A percentile compares a stretch with the other conserved stretches of the same genome.
These are phyloP conservation scores for Drosophila quinaria DNA, from an alignment of 2,888 invertebrate genomes.

Conservation along the genomic window DNA sequence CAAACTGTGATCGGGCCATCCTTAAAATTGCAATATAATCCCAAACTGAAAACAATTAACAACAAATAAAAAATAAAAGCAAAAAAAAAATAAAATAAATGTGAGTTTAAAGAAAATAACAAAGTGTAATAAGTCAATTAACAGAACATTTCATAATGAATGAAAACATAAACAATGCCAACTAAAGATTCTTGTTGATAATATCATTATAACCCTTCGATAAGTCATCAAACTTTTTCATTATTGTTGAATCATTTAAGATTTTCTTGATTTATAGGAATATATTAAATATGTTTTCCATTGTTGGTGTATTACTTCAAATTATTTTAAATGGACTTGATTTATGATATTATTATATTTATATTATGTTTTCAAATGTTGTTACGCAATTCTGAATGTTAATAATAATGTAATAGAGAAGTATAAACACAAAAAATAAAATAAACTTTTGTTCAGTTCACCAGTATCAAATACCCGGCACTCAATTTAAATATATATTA, in stretches of 20 bases:
- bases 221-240: neutral
- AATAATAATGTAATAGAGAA: too few relatives aligned
- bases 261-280: too few relatives aligned
- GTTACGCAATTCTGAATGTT: too few relatives aligned
- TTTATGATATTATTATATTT: too few relatives aligned
- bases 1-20: neutral
- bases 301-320: too few relatives aligned
- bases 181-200: neutral
- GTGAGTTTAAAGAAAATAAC: neutral
- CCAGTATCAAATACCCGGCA: neutral
- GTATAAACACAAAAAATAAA: too few relatives aligned
- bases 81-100: neutral
- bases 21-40: neutral
- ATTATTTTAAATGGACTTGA: neutral
- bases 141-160: neutral
- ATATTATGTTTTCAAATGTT: too few relatives aligned
- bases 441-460: neutral
- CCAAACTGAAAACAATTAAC: neutral
- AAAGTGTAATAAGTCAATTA: neutral
- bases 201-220: too few relatives aligned
- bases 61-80: constrained; percentile 4
- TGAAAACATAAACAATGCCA: constrained; percentile 11
- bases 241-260: too few relatives aligned
- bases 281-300: too few relatives aligned
- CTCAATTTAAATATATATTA: neutral